Evolutionary conservation across 2,888 invertebrate species (phyloP), one percentile per base, ranked within the genome.

Genomic region (Platynereis dumerilii): DNA sequence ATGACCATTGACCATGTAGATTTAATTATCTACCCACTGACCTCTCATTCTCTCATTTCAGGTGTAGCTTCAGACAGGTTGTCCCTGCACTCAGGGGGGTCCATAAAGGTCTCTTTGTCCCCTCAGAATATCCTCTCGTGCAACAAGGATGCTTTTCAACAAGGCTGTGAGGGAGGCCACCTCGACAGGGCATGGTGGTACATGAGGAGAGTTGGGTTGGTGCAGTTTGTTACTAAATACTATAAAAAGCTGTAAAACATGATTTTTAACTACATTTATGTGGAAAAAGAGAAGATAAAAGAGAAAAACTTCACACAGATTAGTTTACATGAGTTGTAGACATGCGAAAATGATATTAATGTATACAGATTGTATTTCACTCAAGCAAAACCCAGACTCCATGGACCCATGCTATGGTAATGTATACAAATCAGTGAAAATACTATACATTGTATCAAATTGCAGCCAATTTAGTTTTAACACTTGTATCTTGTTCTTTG

Each of bases 171-270:
- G 42, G 96, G 96, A 0, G 97, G 96, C 0, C 90, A 93, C 80
- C 87, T 96, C 71, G 96, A 96, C 80, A 87, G 91, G 62, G 96
- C 96, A 0, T 97, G 96, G 97, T 90, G 91, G 84, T 96, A 89
- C 84, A 88, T 94, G 66, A 88, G 91, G 69, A 90, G 89, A 83
- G 89, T 89, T 63, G 88, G 88, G 88, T 88, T 75, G 70, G 80
- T 73, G 22, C n/a, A 28, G 26, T 10, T n/a, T n/a, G 22, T 12
- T 17, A 22, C 22, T n/a, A n/a, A 12, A 42, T 42, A 17, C n/a
- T 15, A 12, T 15, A 42, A 17, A 12, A 12, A 42, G 44, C 12
- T 42, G 44, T 42, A 42, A 12, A 42, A 42, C 12, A 42, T 24
- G 24, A 52, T 3, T 24, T 24, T 5, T 52, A 5, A 52, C 24